Percentiles rank a stretch among this genome's conserved stretches.
Evolutionary conservation across 2,113 vertebrate genomes (phyloP).

Genomic region (Myrmophylax atrothorax): DNA sequence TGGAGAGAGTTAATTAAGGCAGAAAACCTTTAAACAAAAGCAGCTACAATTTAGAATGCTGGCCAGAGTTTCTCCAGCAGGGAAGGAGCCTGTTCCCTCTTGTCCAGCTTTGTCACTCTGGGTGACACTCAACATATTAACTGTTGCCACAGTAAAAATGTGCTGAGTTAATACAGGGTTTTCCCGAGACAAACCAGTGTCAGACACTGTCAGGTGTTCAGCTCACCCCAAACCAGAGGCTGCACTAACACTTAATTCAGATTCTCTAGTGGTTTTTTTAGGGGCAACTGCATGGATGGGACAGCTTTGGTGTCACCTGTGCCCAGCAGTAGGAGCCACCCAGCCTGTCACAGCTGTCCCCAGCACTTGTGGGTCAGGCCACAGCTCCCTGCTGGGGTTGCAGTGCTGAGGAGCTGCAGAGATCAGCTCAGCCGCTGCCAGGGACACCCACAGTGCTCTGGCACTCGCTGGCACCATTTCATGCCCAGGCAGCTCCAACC

Average conservation of each 20-base stretch:
- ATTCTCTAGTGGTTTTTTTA: neutral
- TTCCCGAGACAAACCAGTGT: fast-evolving
- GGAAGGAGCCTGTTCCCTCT: neutral
- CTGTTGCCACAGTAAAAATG: neutral
- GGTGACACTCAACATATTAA: fast-evolving
- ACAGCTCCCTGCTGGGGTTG: fast-evolving
- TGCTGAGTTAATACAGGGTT: neutral
- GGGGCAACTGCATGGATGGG: neutral
- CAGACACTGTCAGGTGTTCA: too few species aligned
- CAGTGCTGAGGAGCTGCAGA: fast-evolving
- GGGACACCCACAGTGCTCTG: neutral
- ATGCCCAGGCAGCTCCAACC: neutral
- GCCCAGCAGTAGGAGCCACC: neutral
- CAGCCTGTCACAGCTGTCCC: neutral
- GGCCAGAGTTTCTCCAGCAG: neutral
- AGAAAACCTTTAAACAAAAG: neutral
- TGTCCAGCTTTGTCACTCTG: neutral
- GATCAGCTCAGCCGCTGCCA: neutral
- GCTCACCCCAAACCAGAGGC: neutral
- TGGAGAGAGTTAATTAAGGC: neutral
- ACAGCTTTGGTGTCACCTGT: neutral
- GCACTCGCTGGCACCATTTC: neutral
- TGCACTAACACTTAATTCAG: fast-evolving
- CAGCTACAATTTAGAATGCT: neutral
- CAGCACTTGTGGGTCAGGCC: neutral